Evolutionary conservation across 37 sponge, comb jelly and placozoan genomes (phyloP), one percentile per base, ranked within the genome.

Genomic region (Lycopodina hypogea): DNA sequence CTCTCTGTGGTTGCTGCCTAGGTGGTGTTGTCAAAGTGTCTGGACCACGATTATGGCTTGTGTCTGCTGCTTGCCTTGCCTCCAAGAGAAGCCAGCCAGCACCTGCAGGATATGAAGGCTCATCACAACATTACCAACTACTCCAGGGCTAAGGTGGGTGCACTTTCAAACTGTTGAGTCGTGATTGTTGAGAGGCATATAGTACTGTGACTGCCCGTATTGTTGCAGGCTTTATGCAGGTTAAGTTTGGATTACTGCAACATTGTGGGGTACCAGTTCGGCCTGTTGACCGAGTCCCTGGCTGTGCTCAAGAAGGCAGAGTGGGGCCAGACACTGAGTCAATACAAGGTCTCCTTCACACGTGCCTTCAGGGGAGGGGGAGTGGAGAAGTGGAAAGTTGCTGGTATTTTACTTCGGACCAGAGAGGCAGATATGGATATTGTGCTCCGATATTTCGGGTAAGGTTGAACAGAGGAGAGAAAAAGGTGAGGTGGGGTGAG

Each of bases 241-340:
- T 58, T 88, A 41, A 38, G 57, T 19, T 55, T 73, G 7, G 64
- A 83, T 72, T 83, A 81, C 41, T 60, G 84, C 28, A 37, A 22
- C 18, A 12, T 88, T 21, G 50, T 39, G 21, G 26, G 37, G 7
- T 60, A 30, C 48, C 55, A 50, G 36, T 12, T 36, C 14, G 73
- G 38, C 28, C 23, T 88, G 24, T 70, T 52, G 37, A 51, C 55
- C 14, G n/a, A 74, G 23, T 71, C 89, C 30, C 21, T 8, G 30
- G 37, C 68, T 62, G 71, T 77, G 32, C 78, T 62, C 12, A 73
- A 51, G 29, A 52, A 23, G 38, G 89, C 89, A 19, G 73, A 89
- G 42, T 89, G 89, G 89, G 89, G 89, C 3, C 83, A 83, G 85
- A 82, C 9, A 66, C 81, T 89, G 28, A 53, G 75, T 30, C 33